A percentile compares a stretch with the other conserved stretches of the same genome.
phyloP scores from a whole-genome alignment of 1,140 invertebrate species.

The Pseudomyrmex sp. region DNA sequence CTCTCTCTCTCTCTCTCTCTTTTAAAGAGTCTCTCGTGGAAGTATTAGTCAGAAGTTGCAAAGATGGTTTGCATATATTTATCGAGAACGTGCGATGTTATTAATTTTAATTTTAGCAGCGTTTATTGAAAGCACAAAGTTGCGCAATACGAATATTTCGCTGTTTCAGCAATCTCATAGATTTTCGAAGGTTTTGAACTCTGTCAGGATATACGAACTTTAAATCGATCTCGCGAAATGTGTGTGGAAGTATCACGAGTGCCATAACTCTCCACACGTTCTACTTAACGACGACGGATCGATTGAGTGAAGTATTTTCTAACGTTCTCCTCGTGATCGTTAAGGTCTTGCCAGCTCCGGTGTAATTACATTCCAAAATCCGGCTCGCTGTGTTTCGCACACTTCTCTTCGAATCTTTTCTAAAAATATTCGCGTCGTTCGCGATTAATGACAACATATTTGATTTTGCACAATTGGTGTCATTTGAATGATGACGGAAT shows the following conservation, averaged over 20 bases:
- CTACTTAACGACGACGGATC: slow-evolving; percentile 61
- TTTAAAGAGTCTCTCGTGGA: not conserved
- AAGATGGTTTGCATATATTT: not conserved
- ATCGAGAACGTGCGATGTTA: slow-evolving; percentile 49
- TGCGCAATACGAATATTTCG: slow-evolving; percentile 49
- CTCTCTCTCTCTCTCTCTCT: no score
- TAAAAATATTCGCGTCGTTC: not conserved
- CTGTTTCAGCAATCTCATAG: slow-evolving; percentile 59
- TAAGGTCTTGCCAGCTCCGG: not conserved
- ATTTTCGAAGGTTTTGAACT: slow-evolving; percentile 48
- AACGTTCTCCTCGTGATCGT: not conserved
- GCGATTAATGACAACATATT: slow-evolving; percentile 3
- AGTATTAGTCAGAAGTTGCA: not conserved
- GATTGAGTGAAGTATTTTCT: slow-evolving; percentile 43
- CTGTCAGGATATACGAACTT: slow-evolving; percentile 57
- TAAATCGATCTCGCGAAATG: slow-evolving; percentile 60
- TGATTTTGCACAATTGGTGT: not conserved
- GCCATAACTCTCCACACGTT: slow-evolving; percentile 63
- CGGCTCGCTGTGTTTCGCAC: not conserved
- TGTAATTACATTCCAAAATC: slow-evolving; percentile 32
- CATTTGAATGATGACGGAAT: not conserved
- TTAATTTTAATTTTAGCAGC: slow-evolving; percentile 70
- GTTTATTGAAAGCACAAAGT: slow-evolving; percentile 67
- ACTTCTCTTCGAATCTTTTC: not conserved
- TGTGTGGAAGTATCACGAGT: slow-evolving; percentile 44